These are phyloP conservation scores for Sepiola atlantica DNA, from an alignment of 2,888 invertebrate species.

Conservation along the genomic window DNA sequence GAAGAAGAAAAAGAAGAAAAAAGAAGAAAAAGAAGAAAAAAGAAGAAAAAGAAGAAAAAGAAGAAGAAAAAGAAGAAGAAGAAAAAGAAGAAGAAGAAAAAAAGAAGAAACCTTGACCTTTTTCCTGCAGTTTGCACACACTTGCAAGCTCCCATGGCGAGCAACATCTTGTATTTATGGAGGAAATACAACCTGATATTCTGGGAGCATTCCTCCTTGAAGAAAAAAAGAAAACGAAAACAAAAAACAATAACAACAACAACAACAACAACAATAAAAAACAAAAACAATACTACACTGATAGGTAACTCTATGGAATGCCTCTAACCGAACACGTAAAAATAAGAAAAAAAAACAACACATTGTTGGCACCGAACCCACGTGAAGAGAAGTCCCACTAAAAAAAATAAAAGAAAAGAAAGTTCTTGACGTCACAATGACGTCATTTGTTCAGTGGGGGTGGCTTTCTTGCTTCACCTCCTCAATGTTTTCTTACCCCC, in stretches of 20 bases:
- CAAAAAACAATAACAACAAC: not conserved
- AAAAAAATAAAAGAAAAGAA: not conserved
- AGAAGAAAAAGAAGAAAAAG: not conserved
- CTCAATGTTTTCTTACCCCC: not conserved
- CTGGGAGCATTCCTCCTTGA: not conserved
- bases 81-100: constrained; percentile 23
- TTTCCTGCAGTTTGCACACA: not conserved
- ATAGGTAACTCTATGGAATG: not conserved
- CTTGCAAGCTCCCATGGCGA: constrained; percentile 10
- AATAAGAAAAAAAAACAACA: not conserved
- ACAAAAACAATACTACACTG: not conserved
- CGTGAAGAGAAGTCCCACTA: not conserved
- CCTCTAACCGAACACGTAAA: not conserved
- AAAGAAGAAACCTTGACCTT: constrained; percentile 35
- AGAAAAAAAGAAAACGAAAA: not conserved
- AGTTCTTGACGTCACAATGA: constrained; percentile 6
- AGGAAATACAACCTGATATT: constrained; percentile 5
- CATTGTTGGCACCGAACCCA: not conserved
- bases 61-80: constrained; percentile 46
- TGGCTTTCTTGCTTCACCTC: not conserved
- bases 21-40: constrained; percentile 48
- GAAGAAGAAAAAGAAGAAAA: constrained; percentile 39
- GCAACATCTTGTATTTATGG: not conserved
- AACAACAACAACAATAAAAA: not conserved
- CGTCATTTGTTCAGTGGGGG: constrained; percentile 1